Evolutionary conservation across 2,888 invertebrate species (phyloP), one percentile per base, ranked within the genome.

Genomic region (Pseudanteris insignis): DNA sequence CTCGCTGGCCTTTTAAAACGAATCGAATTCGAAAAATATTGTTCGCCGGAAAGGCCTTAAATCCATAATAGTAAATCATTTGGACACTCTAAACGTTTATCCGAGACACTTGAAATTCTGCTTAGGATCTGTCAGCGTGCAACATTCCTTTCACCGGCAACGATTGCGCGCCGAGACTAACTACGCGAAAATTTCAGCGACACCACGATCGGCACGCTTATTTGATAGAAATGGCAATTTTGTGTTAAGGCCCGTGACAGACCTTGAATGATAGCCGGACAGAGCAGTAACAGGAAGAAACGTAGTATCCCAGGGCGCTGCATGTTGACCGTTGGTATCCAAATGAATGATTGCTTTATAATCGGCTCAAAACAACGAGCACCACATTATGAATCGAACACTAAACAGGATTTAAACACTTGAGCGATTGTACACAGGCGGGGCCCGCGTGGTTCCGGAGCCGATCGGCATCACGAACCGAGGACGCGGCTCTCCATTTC

Each of bases 321-420:
- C 63, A 63, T 63, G 38, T 58, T 46, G 53, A 43, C 34, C 34
- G 50, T 14, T 57, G 44, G 50, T 48, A 63, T 63, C 63, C 63
- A 63, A 63, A 48, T 48, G 15, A 25, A 47, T 48, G 41, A 41
- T 25, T 18, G 32, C 24, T 38, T 18, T 24, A 18, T 21, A 26
- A 26, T 43, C 30, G 28, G 11, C n/a, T 51, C 47, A 43, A 36
- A 57, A 30, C 38, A 38, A 58, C 43, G 33, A 53, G 46, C 63
- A 63, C 63, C 58, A 54, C 58, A 54, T 55, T 11, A 46, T 63
- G 33, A 50, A 15, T 18, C n/a, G 24, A 29, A 24, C 55, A 44
- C 58, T 51, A 33, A 44, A 58, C 50, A 10, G 36, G 32, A 32
- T 41, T 28, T 13, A 24, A 29, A 33, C 55, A 46, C 46, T 36